Conservation (phyloP, 2,797 vertebrate genomes). For the Danio kyathit region DNA sequence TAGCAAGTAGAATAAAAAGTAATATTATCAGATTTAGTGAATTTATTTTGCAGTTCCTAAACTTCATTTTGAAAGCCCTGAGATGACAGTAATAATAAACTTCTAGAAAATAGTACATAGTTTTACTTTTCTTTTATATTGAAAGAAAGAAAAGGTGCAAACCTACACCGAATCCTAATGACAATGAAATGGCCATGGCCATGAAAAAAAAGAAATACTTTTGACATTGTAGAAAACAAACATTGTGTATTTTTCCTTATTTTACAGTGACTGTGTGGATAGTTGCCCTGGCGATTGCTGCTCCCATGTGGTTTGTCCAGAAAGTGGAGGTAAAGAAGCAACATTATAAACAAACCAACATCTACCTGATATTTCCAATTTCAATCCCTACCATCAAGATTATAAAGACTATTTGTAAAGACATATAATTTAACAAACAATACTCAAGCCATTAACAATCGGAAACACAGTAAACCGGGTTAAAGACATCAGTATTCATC, state of each 20-base stretch:
- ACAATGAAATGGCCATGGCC: background rate
- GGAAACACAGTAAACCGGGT: constrained; percentile 1
- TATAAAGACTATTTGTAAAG: background rate
- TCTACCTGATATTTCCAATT: background rate
- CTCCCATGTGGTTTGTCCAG: constrained; percentile 66
- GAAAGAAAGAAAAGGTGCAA: background rate
- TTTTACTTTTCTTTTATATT: background rate
- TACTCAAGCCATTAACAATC: constrained; percentile 18
- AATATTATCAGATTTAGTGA: background rate
- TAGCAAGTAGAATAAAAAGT: background rate
- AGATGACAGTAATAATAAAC: background rate
- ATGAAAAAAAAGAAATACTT: no score
- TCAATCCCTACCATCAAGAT: background rate
- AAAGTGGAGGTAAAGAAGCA: constrained; percentile 60
- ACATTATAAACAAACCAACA: background rate
- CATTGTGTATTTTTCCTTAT: background rate
- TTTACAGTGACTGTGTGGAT: constrained; percentile 61
- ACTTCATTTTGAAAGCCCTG: background rate
- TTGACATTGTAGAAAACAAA: background rate
- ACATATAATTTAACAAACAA: background rate
- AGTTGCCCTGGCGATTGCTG: constrained; percentile 57
- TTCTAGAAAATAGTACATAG: background rate
- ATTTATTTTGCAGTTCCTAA: background rate
- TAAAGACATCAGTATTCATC: background rate
- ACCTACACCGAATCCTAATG: background rate